Evolutionary conservation across 2,113 vertebrate species (phyloP), one percentile per base, ranked within the genome.

Genomic region (Ovibos moschatus): DNA sequence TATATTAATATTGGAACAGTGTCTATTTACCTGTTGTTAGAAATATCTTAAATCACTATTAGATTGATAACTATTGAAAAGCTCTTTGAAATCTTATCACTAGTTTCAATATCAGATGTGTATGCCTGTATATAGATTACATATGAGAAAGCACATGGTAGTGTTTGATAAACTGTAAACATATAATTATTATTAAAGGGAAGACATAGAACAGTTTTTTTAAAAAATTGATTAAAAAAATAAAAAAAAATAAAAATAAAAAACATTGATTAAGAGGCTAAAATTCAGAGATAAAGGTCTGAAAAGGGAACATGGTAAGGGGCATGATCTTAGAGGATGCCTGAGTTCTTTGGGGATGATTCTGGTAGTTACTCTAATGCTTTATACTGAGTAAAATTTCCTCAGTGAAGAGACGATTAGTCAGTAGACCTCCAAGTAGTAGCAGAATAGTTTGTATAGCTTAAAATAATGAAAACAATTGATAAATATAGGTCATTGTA

Each of bases 381-480:
- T 76, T 93, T 82, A 47, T 93, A 51, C 43, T 50, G 71, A 83
- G 60, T 84, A 47, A 93, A 79, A 78, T 17, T 88, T 64, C 12
- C 9, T 51, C 50, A 84, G 19, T 47, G 51, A 93, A 87, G 43
- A 83, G 21, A 79, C 27, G n/a, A 47, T 57, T 57, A 64, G 74
- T 45, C 87, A 93, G 0, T 57, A 83, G 28, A 84, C 76, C 30
- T 87, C 11, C 40, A 87, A 78, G 36, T 96, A 28, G 57, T 86
- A 58, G 40, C 17, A 90, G 64, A 96, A 89, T 53, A 62, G 55
- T 83, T 58, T 93, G 11, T 87, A 79, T n/a, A 90, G 25, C 30
- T 97, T 92, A 90, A 87, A 94, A 87, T 87, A 89, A 79, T 74
- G 45, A 82, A 94, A 86, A 51, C 40, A 60, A 40, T 43, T 89